Percentiles rank a stretch among this genome's conserved stretches.
These are phyloP conservation scores for Ephestia elutella DNA, from an alignment of 1,140 invertebrate species.

Conservation along the genomic window DNA sequence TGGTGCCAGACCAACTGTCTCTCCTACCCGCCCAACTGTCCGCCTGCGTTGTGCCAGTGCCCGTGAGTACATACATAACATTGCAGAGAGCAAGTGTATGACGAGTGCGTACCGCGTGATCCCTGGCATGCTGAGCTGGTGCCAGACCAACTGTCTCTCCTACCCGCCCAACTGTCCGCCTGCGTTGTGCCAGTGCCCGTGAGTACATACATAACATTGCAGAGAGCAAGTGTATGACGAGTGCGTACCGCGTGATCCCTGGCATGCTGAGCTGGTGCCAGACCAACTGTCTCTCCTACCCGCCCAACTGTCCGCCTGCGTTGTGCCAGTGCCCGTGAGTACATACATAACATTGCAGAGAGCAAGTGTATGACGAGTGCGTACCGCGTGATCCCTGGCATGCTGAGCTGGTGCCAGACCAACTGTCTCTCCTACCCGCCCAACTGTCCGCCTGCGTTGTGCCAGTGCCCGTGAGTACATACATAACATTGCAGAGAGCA, in stretches of 20 bases:
- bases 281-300: slow-evolving; percentile 87
- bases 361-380: slow-evolving; percentile 81
- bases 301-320: slow-evolving; percentile 85
- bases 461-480: slow-evolving; percentile 86
- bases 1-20: slow-evolving; percentile 91
- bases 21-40: slow-evolving; percentile 89
- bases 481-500: background rate
- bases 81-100: slow-evolving; percentile 84
- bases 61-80: slow-evolving; percentile 81
- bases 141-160: slow-evolving; percentile 86
- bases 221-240: slow-evolving; percentile 84
- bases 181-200: slow-evolving; percentile 85
- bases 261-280: slow-evolving; percentile 89
- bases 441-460: slow-evolving; percentile 84
- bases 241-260: slow-evolving; percentile 77
- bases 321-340: slow-evolving; percentile 89
- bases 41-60: slow-evolving; percentile 81
- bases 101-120: slow-evolving; percentile 77
- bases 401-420: slow-evolving; percentile 86
- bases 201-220: slow-evolving; percentile 75
- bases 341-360: slow-evolving; percentile 73
- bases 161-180: slow-evolving; percentile 89
- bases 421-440: slow-evolving; percentile 90
- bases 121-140: slow-evolving; percentile 87
- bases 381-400: slow-evolving; percentile 81